Base-by-base conservation (phyloP, 1,140 invertebrate genomes). In the Drosophila arawakana region DNA sequence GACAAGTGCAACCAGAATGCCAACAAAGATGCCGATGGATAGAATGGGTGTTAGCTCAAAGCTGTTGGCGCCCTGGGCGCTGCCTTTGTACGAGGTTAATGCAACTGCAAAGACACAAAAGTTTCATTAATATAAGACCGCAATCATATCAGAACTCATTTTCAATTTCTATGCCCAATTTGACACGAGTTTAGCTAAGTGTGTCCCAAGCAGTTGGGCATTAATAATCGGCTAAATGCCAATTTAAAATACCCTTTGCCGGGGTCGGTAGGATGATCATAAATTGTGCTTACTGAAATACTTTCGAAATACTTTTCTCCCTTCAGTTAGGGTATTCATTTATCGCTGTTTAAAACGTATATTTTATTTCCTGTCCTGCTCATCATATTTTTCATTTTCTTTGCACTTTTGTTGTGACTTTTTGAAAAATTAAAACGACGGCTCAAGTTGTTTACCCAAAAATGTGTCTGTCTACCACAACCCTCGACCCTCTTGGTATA, bases 41-140 rank as follows among this genome's bases (percentile, higher is more conserved):
- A 97, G 93, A 58, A 97, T 93, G 25, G 96, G 96, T 41, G 96
- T 96, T 66, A 97, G 94, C 84, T 96, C 95, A 76, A 96, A 95
- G 78, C 93, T 93, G 13, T 76, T 86, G 1, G 74, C 62, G 54
- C 94, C 93, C 74, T 93, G 94, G 6, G 81, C 75, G 39, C 93
- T 93, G 73, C 95, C 95, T 94, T 93, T 93, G 80, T 93, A 93
- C 9, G 90, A 92, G 25, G 91, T 92, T 25, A 92, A 34, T 60
- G 90, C 86, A 44, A 92, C 89, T 92, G 75, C 0, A 49, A 49
- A 25, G 21, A 41, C 25, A n/a, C 7, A 25, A 43, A 25, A 52
- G n/a, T 34, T 1, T 4, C 49, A 15, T 13, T 34, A 39, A 13
- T 1, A 30, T 35, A 52, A 50, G 47, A 50, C 18, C 1, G 10